Evolutionary conservation across 2,888 invertebrate genomes (phyloP).

Genomic region (Crepidodera aurea): DNA sequence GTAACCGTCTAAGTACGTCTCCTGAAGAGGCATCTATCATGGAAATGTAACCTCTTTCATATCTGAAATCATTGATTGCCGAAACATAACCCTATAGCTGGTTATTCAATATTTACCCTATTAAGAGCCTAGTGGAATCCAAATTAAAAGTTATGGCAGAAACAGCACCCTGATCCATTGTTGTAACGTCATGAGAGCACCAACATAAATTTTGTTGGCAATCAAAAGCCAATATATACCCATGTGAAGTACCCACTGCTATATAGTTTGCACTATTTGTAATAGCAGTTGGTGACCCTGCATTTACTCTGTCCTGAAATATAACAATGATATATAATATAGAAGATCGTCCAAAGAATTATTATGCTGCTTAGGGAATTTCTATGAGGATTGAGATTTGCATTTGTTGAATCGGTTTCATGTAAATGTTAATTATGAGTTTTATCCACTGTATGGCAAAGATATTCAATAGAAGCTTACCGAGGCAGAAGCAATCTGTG

Average conservation of each 20-base stretch:
- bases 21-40: slow-evolving; percentile 89
- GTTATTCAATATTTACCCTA: slow-evolving; percentile 63
- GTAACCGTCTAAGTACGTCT: slow-evolving; percentile 75
- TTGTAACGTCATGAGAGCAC: slow-evolving; percentile 78
- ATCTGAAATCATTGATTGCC: slow-evolving; percentile 58
- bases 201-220: slow-evolving; percentile 87
- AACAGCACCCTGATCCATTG: slow-evolving; percentile 78
- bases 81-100: not conserved
- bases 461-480: too few species aligned
- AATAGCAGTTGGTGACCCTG: slow-evolving; percentile 87
- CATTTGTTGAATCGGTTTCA: too few species aligned
- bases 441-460: too few species aligned
- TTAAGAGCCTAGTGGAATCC: slow-evolving; percentile 85
- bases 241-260: slow-evolving; percentile 94
- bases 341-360: too few species aligned
- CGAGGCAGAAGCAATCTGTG: slow-evolving; percentile 86
- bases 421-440: too few species aligned
- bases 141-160: slow-evolving; percentile 86
- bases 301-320: slow-evolving; percentile 83
- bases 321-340: not conserved
- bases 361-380: too few species aligned
- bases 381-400: too few species aligned
- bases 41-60: slow-evolving; percentile 82
- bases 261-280: slow-evolving; percentile 79
- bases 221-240: slow-evolving; percentile 87